Percentiles rank a stretch among this genome's conserved stretches.
These are phyloP conservation scores for Thamnophis elegans DNA, from an alignment of 2,797 vertebrate species.

Conservation along the genomic window DNA sequence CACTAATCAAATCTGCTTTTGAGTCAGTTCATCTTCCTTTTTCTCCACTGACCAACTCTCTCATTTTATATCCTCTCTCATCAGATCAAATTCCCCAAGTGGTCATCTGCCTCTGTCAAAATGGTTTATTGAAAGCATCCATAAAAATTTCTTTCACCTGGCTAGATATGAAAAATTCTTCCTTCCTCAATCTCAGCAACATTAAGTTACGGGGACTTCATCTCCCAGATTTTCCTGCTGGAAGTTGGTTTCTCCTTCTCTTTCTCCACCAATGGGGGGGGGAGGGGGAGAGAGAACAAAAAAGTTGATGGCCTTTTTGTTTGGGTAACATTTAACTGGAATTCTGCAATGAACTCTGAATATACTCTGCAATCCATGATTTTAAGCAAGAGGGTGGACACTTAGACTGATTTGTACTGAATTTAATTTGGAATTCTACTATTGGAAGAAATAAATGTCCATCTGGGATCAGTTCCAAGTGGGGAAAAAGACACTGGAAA, in stretches of 20 bases:
- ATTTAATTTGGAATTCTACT: background rate
- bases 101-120: background rate
- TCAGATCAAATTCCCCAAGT: background rate
- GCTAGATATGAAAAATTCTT: background rate
- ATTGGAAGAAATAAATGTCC: too few species aligned
- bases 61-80: background rate
- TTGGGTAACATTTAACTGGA: background rate
- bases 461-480: too few species aligned
- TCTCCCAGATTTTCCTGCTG: background rate
- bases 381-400: background rate
- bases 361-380: background rate
- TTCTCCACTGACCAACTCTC: background rate
- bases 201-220: background rate
- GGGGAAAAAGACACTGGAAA: too few species aligned
- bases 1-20: background rate
- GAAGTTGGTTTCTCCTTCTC: background rate
- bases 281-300: too few species aligned
- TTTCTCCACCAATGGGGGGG: background rate
- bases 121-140: background rate
- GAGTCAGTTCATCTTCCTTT: background rate
- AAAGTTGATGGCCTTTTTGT: background rate
- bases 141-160: background rate
- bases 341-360: background rate
- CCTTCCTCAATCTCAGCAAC: background rate
- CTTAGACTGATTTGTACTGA: background rate